Evolutionary conservation across 2,113 vertebrate genomes (phyloP), one percentile per base, ranked within the genome.

Genomic region (Vulpes lagopus): DNA sequence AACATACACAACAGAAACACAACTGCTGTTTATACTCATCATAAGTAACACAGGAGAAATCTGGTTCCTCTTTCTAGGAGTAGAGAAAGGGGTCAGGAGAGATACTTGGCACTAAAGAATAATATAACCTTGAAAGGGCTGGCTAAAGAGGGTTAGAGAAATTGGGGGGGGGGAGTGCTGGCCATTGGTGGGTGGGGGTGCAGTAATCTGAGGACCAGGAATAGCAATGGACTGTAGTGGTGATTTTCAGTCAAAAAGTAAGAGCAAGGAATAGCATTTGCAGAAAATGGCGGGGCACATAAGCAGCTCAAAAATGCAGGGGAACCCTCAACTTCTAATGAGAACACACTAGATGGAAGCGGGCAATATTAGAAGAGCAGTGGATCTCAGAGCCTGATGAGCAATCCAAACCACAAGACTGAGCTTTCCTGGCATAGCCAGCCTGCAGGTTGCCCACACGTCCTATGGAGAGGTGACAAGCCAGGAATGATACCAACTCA

Each of bases 1-100:
- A 43, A 43, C 43, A 43, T 43, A 98, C 97, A 97, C 94, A 95
- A 91, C 93, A 97, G 91, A 96, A 98, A 97, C 87, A 97, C 93
- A 97, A 97, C 73, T 96, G 79, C 69, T 96, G 95, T 96, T 97
- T 94, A 81, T 96, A 91, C 51, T 95, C 59, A 96, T 91, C 91
- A 73, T 89, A 97, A 97, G 89, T 89, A 94, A 95, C 83, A 91
- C 51, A 89, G 80, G 91, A 55, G 80, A 94, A 97, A 97, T 95
- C 78, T 97, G 81, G 80, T 97, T 98, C 95, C 88, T 94, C 92
- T 97, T 98, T 97, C 93, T 91, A 38, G 53, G 81, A 95, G 91
- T 53, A n/a, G 11, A 96, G 64, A 96, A 94, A 94, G 73, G 87
- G 88, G 83, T 97, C 94, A 98, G n/a, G 14, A 88, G 90, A 93